A percentile compares a stretch with the other conserved stretches of the same genome.
Evolutionary conservation across 2,113 vertebrate genomes (phyloP).

Genomic region (Pollachius pollachius): DNA sequence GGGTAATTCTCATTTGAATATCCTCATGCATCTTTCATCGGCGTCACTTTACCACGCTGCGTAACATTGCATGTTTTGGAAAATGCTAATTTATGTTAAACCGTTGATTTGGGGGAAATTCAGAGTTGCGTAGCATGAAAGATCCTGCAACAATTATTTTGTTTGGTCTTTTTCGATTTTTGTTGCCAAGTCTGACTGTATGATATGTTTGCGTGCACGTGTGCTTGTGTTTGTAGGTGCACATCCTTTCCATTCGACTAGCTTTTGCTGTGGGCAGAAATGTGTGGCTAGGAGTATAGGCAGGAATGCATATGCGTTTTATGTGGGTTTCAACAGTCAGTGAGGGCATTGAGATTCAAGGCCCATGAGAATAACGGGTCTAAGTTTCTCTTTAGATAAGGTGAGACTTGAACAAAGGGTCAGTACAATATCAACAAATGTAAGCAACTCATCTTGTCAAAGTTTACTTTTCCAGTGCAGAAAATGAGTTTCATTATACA

Average conservation of each 20-base stretch:
- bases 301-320: constrained; percentile 6
- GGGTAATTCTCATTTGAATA: constrained; percentile 52
- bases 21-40: constrained; percentile 68
- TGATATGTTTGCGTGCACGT: neutral
- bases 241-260: neutral
- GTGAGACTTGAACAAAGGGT: neutral
- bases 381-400: too few species aligned
- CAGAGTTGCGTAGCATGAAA: constrained; percentile 55
- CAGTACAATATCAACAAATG: neutral
- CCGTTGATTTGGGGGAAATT: constrained; percentile 58
- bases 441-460: neutral
- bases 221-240: neutral
- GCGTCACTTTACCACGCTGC: constrained; percentile 46
- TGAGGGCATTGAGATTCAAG: too few species aligned
- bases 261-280: constrained; percentile 1
- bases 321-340: too few species aligned
- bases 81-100: constrained; percentile 74
- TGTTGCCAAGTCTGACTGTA: constrained; percentile 4
- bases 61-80: constrained; percentile 61
- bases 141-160: constrained; percentile 34
- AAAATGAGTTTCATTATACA: neutral
- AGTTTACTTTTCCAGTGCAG: neutral
- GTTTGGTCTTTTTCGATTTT: constrained; percentile 47
- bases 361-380: too few species aligned
- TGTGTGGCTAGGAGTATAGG: neutral